These are phyloP conservation scores for Diabrotica virgifera DNA, from an alignment of 1,140 invertebrate species.

Conservation along the genomic window DNA sequence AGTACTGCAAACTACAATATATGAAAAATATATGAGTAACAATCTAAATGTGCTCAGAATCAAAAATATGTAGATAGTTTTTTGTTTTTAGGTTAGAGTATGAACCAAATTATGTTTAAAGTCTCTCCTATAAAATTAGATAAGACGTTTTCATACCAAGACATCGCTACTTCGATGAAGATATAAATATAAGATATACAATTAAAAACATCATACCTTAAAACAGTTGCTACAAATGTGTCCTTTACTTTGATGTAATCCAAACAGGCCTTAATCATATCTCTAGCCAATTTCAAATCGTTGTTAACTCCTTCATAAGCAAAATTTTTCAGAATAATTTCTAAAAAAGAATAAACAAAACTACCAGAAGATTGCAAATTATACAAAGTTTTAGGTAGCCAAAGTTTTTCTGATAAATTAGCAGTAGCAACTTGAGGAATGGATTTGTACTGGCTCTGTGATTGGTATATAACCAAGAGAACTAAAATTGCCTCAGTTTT, in stretches of 20 bases:
- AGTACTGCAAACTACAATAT: too few relatives aligned
- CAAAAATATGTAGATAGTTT: too few relatives aligned
- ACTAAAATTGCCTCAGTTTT: conserved; percentile 57
- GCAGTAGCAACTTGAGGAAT: conserved; percentile 54
- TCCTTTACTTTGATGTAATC: conserved; percentile 54
- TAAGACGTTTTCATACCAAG: too few relatives aligned
- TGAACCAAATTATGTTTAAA: too few relatives aligned
- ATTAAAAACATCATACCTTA: conserved; percentile 37
- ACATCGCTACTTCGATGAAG: too few relatives aligned
- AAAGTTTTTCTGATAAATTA: conserved; percentile 51
- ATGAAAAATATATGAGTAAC: too few relatives aligned
- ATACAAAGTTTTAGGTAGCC: conserved; percentile 53
- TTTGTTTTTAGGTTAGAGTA: too few relatives aligned
- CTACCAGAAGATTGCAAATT: conserved; percentile 52
- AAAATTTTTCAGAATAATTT: conserved; percentile 51
- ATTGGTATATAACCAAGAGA: conserved; percentile 60
- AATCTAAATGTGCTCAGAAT: too few relatives aligned
- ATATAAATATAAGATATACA: not conserved
- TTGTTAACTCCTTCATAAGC: conserved; percentile 49
- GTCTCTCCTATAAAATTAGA: too few relatives aligned
- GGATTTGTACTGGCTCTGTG: conserved; percentile 50
- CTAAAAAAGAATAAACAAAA: conserved; percentile 54
- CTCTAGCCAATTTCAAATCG: conserved; percentile 42
- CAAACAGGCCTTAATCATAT: conserved; percentile 54
- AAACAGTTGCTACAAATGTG: conserved; percentile 42